Evolutionary conservation across 2,888 invertebrate species (phyloP).

Genomic region (Drosophila maculinotata): DNA sequence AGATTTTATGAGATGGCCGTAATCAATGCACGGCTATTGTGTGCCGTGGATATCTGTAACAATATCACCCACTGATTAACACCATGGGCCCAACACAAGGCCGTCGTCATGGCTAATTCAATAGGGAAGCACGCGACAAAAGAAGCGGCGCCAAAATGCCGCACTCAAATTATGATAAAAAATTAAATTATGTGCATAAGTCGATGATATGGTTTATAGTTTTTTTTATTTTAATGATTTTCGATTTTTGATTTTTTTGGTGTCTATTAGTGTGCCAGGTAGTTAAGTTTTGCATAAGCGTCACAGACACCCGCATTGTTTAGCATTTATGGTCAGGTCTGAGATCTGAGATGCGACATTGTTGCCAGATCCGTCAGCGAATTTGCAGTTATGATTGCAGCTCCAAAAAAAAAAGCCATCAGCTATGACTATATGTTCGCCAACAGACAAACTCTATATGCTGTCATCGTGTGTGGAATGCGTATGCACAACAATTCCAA

Average conservation of each 20-base stretch:
- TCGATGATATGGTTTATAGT: conserved; percentile 28
- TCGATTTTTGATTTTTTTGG: background rate
- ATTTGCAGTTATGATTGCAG: conserved; percentile 31
- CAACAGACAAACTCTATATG: conserved; percentile 6
- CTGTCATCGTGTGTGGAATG: conserved; percentile 59
- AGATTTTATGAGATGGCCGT: conserved; percentile 23
- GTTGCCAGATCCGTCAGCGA: conserved; percentile 52
- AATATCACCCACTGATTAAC: conserved; percentile 44
- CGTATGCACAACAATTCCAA: conserved; percentile 33
- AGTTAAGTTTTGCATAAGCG: conserved; percentile 66
- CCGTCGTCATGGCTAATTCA: conserved; percentile 33
- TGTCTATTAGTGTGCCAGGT: conserved; percentile 21
- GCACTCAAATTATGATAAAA: conserved; percentile 46
- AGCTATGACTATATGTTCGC: conserved; percentile 9
- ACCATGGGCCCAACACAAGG: conserved; percentile 22
- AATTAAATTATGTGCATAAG: conserved; percentile 41
- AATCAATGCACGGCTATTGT: conserved; percentile 26
- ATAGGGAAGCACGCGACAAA: conserved; percentile 58
- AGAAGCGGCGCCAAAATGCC: conserved; percentile 65
- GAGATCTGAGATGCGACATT: conserved; percentile 23
- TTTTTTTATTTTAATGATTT: conserved; percentile 15
- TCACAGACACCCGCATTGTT: conserved; percentile 73
- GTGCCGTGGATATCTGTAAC: conserved; percentile 19
- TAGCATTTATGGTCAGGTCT: conserved; percentile 43
- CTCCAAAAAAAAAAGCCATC: background rate